These are phyloP conservation scores for Tipula confusa DNA, from an alignment of 2,888 invertebrate genomes.

Conservation along the genomic window DNA sequence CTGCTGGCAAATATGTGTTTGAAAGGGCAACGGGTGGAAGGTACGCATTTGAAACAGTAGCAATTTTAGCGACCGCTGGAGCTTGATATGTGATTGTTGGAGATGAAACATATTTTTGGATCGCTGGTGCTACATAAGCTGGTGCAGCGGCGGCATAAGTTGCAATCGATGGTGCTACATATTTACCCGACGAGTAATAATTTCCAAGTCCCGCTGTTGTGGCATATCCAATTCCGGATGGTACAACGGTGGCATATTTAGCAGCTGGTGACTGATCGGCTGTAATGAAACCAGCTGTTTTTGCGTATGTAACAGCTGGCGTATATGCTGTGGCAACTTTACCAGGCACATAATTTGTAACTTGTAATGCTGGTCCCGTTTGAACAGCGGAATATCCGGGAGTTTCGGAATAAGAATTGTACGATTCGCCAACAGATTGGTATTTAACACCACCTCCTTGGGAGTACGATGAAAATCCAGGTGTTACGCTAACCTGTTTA, in stretches of 20 bases:
- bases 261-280: constrained; percentile 48
- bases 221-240: constrained; percentile 55
- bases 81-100: constrained; percentile 33
- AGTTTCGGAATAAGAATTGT: constrained; percentile 43
- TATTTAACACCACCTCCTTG: constrained; percentile 48
- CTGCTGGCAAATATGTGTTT: constrained; percentile 43
- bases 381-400: constrained; percentile 43
- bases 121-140: constrained; percentile 36
- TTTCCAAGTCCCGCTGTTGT: constrained; percentile 55
- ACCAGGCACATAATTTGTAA: constrained; percentile 35
- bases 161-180: constrained; percentile 33
- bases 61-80: constrained; percentile 39
- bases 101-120: constrained; percentile 32
- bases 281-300: constrained; percentile 43
- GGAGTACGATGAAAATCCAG: constrained; percentile 43
- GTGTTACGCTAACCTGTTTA: constrained; percentile 42
- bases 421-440: constrained; percentile 43
- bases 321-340: constrained; percentile 36
- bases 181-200: constrained; percentile 37
- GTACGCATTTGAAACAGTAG: constrained; percentile 40
- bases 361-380: constrained; percentile 44
- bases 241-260: constrained; percentile 47
- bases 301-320: constrained; percentile 46
- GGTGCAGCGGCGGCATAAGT: constrained; percentile 36
- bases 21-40: constrained; percentile 41